These are phyloP conservation scores for Apis laboriosa DNA, from an alignment of 1,140 invertebrate species.

Conservation along the genomic window DNA sequence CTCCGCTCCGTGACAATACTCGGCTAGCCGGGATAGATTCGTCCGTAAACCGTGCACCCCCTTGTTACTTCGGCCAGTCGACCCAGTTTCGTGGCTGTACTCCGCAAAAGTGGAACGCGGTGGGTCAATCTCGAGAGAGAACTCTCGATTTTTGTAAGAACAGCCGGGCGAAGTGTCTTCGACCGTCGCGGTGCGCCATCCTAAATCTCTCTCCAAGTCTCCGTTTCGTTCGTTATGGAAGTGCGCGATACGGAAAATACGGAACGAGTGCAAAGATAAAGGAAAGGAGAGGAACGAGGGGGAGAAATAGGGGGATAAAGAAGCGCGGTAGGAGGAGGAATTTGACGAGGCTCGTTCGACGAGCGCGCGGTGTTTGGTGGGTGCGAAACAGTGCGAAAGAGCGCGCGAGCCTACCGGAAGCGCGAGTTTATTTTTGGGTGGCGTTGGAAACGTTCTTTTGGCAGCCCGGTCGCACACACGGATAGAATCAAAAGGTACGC, in stretches of 20 bases:
- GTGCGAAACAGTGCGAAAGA: conserved; percentile 40
- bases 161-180: neutral
- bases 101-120: conserved; percentile 58
- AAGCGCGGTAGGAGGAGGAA: neutral
- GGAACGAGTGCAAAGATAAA: neutral
- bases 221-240: neutral
- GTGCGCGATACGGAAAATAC: neutral
- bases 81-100: conserved; percentile 66
- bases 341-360: neutral
- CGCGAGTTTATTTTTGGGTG: conserved; percentile 61
- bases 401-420: conserved; percentile 56
- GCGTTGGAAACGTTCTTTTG: conserved; percentile 63
- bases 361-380: neutral
- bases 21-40: conserved; percentile 62
- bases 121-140: conserved; percentile 44
- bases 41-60: conserved; percentile 67
- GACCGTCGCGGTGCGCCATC: neutral
- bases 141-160: conserved; percentile 35
- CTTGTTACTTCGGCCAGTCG: conserved; percentile 69
- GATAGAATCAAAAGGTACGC: conserved; percentile 44
- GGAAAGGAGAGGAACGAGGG: neutral
- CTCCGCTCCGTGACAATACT: too few species aligned
- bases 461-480: conserved; percentile 40
- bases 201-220: neutral
- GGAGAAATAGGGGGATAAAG: neutral